phyloP scores from a whole-genome alignment of 2,797 vertebrate species.

The Acipenser transmontanus region DNA sequence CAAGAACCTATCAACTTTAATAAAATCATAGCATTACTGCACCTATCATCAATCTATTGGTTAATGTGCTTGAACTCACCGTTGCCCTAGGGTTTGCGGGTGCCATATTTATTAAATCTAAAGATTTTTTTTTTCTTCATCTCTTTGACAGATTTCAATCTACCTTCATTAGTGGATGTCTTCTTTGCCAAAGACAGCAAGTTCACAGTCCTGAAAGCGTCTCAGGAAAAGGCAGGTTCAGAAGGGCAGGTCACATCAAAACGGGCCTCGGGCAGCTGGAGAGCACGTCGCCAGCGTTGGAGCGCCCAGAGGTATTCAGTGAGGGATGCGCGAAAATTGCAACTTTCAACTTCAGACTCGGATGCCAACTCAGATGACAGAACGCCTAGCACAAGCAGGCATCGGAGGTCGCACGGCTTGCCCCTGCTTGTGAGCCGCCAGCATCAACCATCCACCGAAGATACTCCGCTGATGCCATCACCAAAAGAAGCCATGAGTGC shows the following conservation, averaged over 20 bases:
- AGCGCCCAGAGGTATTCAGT: constrained; percentile 76
- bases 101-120: no score
- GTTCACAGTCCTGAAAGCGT: constrained; percentile 49
- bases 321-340: constrained; percentile 79
- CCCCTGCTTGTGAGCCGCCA: constrained; percentile 57
- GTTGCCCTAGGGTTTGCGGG: no score
- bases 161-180: constrained; percentile 68
- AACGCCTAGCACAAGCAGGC: constrained; percentile 41
- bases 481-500: constrained; percentile 41
- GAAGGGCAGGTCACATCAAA: constrained; percentile 61
- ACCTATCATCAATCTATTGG: no score
- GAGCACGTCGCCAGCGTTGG: constrained; percentile 62
- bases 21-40: no score
- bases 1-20: no score
- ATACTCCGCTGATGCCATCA: constrained; percentile 24
- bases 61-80: no score
- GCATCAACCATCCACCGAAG: constrained; percentile 51
- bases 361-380: constrained; percentile 83
- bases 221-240: constrained; percentile 65
- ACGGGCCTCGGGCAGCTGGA: constrained; percentile 56
- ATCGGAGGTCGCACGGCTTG: constrained; percentile 56
- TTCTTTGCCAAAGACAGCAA: constrained; percentile 74
- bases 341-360: constrained; percentile 89
- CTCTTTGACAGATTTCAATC: constrained; percentile 71
- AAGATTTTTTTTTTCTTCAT: constrained; percentile 13